Base-by-base conservation (phyloP, 2,797 vertebrate species). In the Nothura maculosa region DNA sequence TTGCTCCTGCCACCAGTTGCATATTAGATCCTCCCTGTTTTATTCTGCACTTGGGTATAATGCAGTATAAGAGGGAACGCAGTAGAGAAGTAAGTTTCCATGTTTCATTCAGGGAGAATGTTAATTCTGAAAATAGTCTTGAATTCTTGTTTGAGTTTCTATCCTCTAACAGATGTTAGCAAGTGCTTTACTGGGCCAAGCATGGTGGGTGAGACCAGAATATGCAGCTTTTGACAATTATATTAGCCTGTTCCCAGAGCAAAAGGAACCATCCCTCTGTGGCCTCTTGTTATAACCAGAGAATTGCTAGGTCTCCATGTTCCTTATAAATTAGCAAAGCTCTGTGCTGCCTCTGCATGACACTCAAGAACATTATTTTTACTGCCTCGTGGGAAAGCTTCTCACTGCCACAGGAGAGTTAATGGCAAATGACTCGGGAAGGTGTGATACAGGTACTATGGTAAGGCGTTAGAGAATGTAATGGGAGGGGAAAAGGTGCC, bases 401-500 rank as follows among this genome's bases (percentile, higher is more conserved):
- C 86, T 64, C 48, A 57, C 52, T 24, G 52, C 43, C 12, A 1
- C 1, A 2, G 28, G 43, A 73, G 19, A 50, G 50, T 43, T 81
- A 68, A 34, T 25, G 43, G 63, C 25, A 76, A 77, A 70, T 68
- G 20, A n/a, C 40, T 84, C 25, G 63, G 52, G 63, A 89, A 94
- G 63, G 69, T 84, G 84, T 0, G 6, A 81, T 73, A 48, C 0
- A 0, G 27, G 32, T 62, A 45, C 21, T 79, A 48, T 74, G 68
- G 18, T 54, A 79, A 83, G 8, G 63, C 47, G 73, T 85, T 47
- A 50, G 30, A 68, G 74, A 63, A 87, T 67, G 67, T 54, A 74
- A 48, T 81, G 76, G 14, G 69, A 77, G 54, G 63, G 57, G 57
- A 96, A 86, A 68, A 42, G 67, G 60, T 85, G 82, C 63, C 36